Evolutionary conservation across 1,140 invertebrate species (phyloP).

Genomic region (Drosophila prosaltans): DNA sequence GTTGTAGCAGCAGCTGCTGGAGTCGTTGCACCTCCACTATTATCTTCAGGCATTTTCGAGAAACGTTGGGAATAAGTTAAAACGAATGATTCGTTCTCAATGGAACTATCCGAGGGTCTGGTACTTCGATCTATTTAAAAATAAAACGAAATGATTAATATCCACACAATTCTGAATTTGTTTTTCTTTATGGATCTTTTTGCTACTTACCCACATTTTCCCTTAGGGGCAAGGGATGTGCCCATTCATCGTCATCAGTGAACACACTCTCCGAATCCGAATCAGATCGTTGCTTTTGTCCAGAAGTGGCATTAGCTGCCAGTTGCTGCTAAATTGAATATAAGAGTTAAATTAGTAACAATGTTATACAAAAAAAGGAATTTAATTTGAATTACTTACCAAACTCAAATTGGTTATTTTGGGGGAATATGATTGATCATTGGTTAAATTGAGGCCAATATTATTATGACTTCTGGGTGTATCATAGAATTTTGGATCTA

Average conservation of each 20-base stretch:
- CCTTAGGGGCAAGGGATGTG: slow-evolving; percentile 75
- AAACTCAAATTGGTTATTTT: slow-evolving; percentile 79
- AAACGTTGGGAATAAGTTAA: slow-evolving; percentile 86
- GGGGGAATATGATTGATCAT: slow-evolving; percentile 81
- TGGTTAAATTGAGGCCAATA: slow-evolving; percentile 81
- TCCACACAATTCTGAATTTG: too few relatives aligned
- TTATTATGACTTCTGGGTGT: slow-evolving; percentile 84
- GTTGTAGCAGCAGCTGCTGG: slow-evolving; percentile 21
- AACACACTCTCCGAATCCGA: slow-evolving; percentile 86
- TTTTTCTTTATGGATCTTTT: too few relatives aligned
- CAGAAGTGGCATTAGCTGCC: slow-evolving; percentile 56
- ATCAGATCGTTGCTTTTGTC: slow-evolving; percentile 82
- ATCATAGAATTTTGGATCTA: slow-evolving; percentile 85
- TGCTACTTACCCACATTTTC: slow-evolving; percentile 76
- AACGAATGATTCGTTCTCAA: slow-evolving; percentile 85
- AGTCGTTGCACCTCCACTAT: slow-evolving; percentile 28
- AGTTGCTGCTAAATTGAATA: slow-evolving; percentile 48
- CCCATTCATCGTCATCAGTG: slow-evolving; percentile 85
- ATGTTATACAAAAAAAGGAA: too few relatives aligned
- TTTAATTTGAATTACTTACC: slow-evolving; percentile 34
- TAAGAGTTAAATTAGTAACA: not conserved
- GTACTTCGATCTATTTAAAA: slow-evolving; percentile 71
- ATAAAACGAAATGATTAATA: not conserved
- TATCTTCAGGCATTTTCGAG: slow-evolving; percentile 84
- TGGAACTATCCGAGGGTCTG: slow-evolving; percentile 84